Percentiles rank a stretch among this genome's conserved stretches.
These are phyloP conservation scores for Cryptus viduatorius DNA, from an alignment of 2,888 invertebrate species.

Conservation along the genomic window DNA sequence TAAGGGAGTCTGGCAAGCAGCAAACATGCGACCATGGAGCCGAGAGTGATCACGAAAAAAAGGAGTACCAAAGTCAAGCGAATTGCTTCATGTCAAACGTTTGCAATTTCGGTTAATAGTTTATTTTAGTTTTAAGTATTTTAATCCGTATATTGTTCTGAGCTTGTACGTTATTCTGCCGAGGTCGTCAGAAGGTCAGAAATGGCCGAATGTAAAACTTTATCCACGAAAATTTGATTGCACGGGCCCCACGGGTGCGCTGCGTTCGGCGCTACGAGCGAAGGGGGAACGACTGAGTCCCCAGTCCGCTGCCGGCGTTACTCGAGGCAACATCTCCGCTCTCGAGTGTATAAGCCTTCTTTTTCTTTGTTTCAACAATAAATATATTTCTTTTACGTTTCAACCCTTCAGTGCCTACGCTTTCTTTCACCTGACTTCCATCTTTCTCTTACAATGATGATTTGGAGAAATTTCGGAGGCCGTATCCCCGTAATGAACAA, in stretches of 20 bases:
- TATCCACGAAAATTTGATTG: not conserved
- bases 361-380: not conserved
- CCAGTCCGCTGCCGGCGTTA: not conserved
- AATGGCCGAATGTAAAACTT: not conserved
- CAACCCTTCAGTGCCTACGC: too few species aligned
- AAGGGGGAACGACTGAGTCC: too few species aligned
- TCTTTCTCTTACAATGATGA: too few species aligned
- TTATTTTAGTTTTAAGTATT: not conserved
- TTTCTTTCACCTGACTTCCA: too few species aligned
- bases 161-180: not conserved
- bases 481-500: too few species aligned
- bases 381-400: too few species aligned
- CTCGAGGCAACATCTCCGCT: not conserved
- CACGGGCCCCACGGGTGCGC: too few species aligned
- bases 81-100: not conserved
- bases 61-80: not conserved
- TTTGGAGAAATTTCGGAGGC: too few species aligned
- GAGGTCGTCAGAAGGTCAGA: not conserved
- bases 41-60: not conserved
- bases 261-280: too few species aligned
- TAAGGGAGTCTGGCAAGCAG: conserved; percentile 40
- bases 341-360: not conserved
- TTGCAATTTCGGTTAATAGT: not conserved
- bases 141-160: not conserved
- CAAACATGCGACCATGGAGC: conserved; percentile 36